Conservation (phyloP, 2,888 invertebrate genomes). For the Nemurella pictetii region DNA sequence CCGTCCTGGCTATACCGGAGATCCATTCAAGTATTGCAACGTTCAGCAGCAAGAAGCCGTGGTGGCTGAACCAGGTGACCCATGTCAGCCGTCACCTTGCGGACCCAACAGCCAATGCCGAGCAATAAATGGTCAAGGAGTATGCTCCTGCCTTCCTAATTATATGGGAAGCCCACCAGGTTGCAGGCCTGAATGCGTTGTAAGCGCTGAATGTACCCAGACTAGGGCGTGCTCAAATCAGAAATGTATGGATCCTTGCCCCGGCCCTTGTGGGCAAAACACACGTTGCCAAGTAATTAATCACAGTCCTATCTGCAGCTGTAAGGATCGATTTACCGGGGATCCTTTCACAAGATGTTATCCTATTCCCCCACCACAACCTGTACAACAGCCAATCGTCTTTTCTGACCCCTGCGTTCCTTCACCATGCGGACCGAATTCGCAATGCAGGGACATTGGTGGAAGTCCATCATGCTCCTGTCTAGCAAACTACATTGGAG, state of each 20-base stretch:
- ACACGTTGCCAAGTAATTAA: slow-evolving; percentile 73
- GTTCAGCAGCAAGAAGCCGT: slow-evolving; percentile 40
- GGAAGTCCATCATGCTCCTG: slow-evolving; percentile 50
- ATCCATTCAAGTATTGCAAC: slow-evolving; percentile 65
- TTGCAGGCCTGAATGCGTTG: slow-evolving; percentile 73
- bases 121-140: slow-evolving; percentile 68
- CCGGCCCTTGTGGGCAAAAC: slow-evolving; percentile 72
- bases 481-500: slow-evolving; percentile 49
- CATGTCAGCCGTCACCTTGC: slow-evolving; percentile 73
- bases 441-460: slow-evolving; percentile 55
- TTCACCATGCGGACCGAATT: slow-evolving; percentile 58
- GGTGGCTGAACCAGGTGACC: slow-evolving; percentile 47
- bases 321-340: slow-evolving; percentile 70
- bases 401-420: slow-evolving; percentile 48
- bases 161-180: slow-evolving; percentile 68
- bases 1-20: slow-evolving; percentile 69
- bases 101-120: slow-evolving; percentile 81
- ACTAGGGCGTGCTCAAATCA: slow-evolving; percentile 68
- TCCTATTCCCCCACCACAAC: slow-evolving; percentile 54
- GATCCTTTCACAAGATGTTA: slow-evolving; percentile 78
- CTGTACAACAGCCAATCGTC: slow-evolving; percentile 48
- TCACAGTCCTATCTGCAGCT: slow-evolving; percentile 72
- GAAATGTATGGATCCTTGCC: slow-evolving; percentile 73
- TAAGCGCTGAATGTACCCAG: slow-evolving; percentile 70
- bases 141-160: slow-evolving; percentile 69